Evolutionary conservation across 2,888 invertebrate species (phyloP).

Genomic region (Galerucella pusilla): DNA sequence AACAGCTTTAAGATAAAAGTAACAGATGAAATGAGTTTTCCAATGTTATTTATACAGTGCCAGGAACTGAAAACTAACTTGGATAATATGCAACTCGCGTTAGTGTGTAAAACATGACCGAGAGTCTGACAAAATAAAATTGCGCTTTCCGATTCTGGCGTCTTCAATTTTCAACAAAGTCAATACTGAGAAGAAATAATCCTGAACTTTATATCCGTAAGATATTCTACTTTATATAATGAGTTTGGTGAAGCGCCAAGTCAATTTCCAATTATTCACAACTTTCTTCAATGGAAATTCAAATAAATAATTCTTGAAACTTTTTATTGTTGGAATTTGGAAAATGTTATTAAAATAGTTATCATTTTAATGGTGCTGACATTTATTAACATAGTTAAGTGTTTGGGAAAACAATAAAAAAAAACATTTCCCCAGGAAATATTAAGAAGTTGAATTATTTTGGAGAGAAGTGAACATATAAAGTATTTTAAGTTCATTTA

Average conservation of each 20-base stretch:
- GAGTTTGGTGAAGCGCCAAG: conserved; percentile 40
- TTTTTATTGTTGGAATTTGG: background rate
- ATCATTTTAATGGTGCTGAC: no score
- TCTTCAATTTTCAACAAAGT: conserved; percentile 23
- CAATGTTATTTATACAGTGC: conserved; percentile 9
- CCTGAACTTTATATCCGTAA: conserved; percentile 32
- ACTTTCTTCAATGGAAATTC: conserved; percentile 37
- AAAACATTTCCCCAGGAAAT: no score
- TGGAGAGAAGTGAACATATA: no score
- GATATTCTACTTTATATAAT: conserved; percentile 38
- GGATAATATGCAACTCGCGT: conserved; percentile 12
- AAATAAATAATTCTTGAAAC: conserved; percentile 25
- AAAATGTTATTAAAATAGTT: background rate
- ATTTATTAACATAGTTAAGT: no score
- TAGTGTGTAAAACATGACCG: conserved; percentile 19
- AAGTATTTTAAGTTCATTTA: no score
- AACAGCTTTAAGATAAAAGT: no score
- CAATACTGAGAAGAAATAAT: conserved; percentile 28
- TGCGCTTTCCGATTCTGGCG: conserved; percentile 20
- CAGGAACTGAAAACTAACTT: conserved; percentile 1
- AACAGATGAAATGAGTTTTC: background rate
- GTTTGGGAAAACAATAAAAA: no score
- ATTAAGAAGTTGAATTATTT: no score
- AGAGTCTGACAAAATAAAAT: conserved; percentile 25
- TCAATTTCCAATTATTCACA: conserved; percentile 43